Conservation (phyloP, 2,888 invertebrate species). For the Rhaphigaster nebulosa region DNA sequence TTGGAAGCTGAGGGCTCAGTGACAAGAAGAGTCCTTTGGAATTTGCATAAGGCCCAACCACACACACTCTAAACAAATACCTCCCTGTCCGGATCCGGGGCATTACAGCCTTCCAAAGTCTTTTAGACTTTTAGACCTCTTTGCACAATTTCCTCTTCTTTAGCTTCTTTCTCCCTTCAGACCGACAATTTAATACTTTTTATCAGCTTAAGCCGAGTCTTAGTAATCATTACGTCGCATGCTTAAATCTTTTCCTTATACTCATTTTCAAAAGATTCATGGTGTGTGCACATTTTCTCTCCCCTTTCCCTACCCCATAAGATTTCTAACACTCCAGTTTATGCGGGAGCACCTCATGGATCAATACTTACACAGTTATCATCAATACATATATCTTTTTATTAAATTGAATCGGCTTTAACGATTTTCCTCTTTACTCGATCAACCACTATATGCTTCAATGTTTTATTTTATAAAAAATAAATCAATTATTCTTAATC, state of each 20-base stretch:
- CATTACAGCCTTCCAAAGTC: constrained; percentile 30
- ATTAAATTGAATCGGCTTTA: too few relatives aligned
- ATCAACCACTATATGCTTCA: too few relatives aligned
- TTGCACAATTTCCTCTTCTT: constrained; percentile 1
- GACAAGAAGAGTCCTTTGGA: constrained; percentile 44
- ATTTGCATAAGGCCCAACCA: constrained; percentile 35
- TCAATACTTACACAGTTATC: not conserved
- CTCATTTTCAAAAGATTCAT: not conserved
- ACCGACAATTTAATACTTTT: not conserved
- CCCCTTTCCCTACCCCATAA: too few relatives aligned
- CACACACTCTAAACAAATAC: constrained; percentile 45
- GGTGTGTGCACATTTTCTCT: not conserved
- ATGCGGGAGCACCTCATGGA: not conserved
- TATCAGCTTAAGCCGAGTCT: not conserved
- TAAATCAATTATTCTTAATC: too few relatives aligned
- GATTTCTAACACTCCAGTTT: not conserved
- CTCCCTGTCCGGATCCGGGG: constrained; percentile 13
- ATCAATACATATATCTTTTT: not conserved
- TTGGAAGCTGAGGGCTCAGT: constrained; percentile 39
- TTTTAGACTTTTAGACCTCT: constrained; percentile 32
- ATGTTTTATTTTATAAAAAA: too few relatives aligned
- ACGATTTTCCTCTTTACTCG: too few relatives aligned
- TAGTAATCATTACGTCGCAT: not conserved
- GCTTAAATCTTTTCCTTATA: not conserved
- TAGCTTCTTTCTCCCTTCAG: not conserved